Conservation (phyloP, 2,888 invertebrate genomes). For the Poecilobothrus nobilitatus region DNA sequence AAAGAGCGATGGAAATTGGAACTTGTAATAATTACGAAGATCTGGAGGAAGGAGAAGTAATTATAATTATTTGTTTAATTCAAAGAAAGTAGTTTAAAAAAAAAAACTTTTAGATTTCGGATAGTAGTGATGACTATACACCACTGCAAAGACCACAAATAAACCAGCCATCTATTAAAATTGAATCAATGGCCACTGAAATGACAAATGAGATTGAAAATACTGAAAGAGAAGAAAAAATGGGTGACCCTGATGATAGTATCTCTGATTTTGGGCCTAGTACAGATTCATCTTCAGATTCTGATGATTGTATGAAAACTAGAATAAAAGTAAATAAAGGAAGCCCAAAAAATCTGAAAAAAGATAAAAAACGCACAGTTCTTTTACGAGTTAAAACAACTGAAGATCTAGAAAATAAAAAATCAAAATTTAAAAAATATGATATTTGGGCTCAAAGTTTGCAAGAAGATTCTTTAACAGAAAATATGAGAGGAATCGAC, state of each 20-base stretch:
- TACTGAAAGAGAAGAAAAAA: conserved; percentile 23
- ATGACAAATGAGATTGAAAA: conserved; percentile 8
- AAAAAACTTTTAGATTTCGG: conserved; percentile 31
- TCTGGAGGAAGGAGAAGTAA: conserved; percentile 61
- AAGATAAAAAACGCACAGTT: conserved; percentile 35
- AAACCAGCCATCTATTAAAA: conserved; percentile 21
- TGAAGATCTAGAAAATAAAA: conserved; percentile 23
- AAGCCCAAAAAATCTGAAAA: conserved; percentile 28
- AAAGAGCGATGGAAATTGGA: background rate
- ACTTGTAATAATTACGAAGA: conserved; percentile 43
- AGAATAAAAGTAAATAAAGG: conserved; percentile 21
- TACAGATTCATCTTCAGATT: conserved; percentile 33
- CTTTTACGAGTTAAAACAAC: conserved; percentile 33
- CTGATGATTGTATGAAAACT: conserved; percentile 34
- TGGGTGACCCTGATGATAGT: conserved; percentile 28
- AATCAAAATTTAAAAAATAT: conserved; percentile 54
- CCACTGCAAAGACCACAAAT: conserved; percentile 36
- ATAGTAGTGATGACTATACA: conserved; percentile 39
- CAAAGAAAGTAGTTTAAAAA: conserved; percentile 15
- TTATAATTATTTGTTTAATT: conserved; percentile 21
- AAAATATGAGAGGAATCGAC: conserved; percentile 69
- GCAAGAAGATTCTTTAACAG: conserved; percentile 72
- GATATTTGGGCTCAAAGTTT: conserved; percentile 66
- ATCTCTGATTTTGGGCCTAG: conserved; percentile 31
- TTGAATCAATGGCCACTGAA: conserved; percentile 15